Evolutionary conservation across 2,888 invertebrate genomes (phyloP).

Genomic region (Cheilosia vulpina): DNA sequence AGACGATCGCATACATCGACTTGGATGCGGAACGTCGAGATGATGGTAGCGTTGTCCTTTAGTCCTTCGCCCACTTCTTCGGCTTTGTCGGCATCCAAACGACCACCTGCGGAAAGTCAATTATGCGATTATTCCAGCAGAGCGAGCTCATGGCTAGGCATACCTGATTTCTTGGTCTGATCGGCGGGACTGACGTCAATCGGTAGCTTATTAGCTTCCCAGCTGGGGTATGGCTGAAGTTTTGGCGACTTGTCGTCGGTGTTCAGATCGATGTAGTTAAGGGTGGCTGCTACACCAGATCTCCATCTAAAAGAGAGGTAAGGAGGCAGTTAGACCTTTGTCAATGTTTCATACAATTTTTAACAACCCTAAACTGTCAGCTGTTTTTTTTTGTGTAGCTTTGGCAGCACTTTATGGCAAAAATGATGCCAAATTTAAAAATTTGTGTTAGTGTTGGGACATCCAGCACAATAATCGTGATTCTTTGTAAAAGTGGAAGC

Average conservation of each 20-base stretch:
- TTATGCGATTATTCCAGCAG: too few relatives aligned
- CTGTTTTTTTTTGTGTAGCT: too few relatives aligned
- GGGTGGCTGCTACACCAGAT: constrained; percentile 88
- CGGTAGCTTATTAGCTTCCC: constrained; percentile 91
- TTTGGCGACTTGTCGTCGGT: constrained; percentile 87
- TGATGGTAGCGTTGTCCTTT: constrained; percentile 86
- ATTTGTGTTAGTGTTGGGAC: too few relatives aligned
- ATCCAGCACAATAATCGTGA: too few relatives aligned
- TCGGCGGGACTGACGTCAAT: constrained; percentile 84
- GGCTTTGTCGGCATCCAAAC: constrained; percentile 81
- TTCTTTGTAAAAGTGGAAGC: too few relatives aligned
- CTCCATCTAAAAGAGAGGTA: constrained; percentile 85
- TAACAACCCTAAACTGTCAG: too few relatives aligned
- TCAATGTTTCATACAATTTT: too few relatives aligned
- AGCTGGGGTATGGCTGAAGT: constrained; percentile 90
- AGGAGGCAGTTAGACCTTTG: neutral
- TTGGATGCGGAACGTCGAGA: constrained; percentile 89
- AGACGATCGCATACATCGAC: constrained; percentile 91
- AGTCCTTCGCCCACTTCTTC: constrained; percentile 83
- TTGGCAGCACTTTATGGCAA: too few relatives aligned
- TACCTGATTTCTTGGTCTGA: constrained; percentile 78
- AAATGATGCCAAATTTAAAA: too few relatives aligned
- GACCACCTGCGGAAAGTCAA: constrained; percentile 78
- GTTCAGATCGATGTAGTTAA: constrained; percentile 87
- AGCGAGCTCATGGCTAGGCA: neutral